Evolutionary conservation across 2,113 vertebrate species (phyloP), one percentile per base, ranked within the genome.

Genomic region (Oryzias javanicus): DNA sequence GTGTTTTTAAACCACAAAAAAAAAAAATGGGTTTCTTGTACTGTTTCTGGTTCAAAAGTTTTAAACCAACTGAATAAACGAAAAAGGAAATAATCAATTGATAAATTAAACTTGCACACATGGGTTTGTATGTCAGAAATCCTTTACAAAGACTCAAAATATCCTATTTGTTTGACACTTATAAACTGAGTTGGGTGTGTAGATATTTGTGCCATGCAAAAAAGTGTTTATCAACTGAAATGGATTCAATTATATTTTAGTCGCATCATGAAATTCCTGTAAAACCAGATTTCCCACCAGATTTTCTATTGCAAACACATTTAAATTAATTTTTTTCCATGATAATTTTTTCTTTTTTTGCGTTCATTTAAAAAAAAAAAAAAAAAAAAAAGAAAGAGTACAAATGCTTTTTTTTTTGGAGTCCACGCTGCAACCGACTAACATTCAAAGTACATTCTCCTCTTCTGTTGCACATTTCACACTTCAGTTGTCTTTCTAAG

Each of bases 371-470:
- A 4, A 47, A 14, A 13, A 24, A 49, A 4, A 13, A 1, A 24
- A 24, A 56, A 25, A 4, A 47, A 14, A 13, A 24, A 49, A 4
- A 13, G 1, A 24, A 24, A 56, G 13, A 25, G 22, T 27, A 22
- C 24, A 45, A 25, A 57, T 57, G 8, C 42, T 12, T 42, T 18
- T 58, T 12, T 42, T 18, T 58, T 45, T 8, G 35, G 29, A 0
- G 19, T 50, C 55, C 13, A 76, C 63, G 16, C 42, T 42, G 70
- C 18, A 51, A n/a, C 22, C 24, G 51, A 55, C 22, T 4, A 64
- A 64, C n/a, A 42, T 18, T 20, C 15, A 67, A 53, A 62, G 10
- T 40, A 24, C 17, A 44, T 27, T 24, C 0, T 12, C 14, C 58
- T 22, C 44, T 59, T 54, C 64, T 45, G 45, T 49, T 14, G 42